Evolutionary conservation across 2,113 vertebrate genomes (phyloP).

Genomic region (Archilochus colubris): DNA sequence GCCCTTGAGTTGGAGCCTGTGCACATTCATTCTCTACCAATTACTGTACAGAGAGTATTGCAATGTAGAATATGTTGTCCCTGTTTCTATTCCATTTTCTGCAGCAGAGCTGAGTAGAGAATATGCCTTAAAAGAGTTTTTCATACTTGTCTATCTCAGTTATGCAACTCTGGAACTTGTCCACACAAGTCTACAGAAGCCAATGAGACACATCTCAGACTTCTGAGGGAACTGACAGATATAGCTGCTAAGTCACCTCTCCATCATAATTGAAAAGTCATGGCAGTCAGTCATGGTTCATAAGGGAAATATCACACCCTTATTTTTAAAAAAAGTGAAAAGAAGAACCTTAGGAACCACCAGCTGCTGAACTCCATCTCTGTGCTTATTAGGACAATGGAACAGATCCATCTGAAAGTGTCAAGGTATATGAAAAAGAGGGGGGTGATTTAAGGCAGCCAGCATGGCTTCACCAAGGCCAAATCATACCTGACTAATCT

Average conservation of each 20-base stretch:
- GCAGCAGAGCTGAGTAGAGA: neutral
- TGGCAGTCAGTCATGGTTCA: too few species aligned
- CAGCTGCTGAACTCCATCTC: too few species aligned
- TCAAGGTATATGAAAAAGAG: neutral
- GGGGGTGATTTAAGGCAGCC: neutral
- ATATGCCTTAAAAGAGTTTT: neutral
- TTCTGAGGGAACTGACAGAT: neutral
- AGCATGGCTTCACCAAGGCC: neutral
- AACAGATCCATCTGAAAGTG: neutral
- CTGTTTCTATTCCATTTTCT: neutral
- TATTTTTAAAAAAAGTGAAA: too few species aligned
- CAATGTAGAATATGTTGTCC: neutral
- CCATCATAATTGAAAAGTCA: too few species aligned
- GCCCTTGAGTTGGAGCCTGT: rapidly evolving
- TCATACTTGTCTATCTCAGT: neutral
- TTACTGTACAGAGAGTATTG: neutral
- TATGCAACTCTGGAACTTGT: rapidly evolving
- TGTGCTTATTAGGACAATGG: neutral
- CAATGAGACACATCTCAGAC: rapidly evolving
- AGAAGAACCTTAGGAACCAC: too few species aligned
- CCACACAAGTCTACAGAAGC: neutral
- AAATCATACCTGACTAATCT: neutral
- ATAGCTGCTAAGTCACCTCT: neutral
- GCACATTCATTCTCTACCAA: neutral
- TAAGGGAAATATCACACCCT: too few species aligned